Percentiles rank a stretch among this genome's conserved stretches.
Conservation (phyloP, 2,797 vertebrate species). For the Acanthurus leucopareius region DNA sequence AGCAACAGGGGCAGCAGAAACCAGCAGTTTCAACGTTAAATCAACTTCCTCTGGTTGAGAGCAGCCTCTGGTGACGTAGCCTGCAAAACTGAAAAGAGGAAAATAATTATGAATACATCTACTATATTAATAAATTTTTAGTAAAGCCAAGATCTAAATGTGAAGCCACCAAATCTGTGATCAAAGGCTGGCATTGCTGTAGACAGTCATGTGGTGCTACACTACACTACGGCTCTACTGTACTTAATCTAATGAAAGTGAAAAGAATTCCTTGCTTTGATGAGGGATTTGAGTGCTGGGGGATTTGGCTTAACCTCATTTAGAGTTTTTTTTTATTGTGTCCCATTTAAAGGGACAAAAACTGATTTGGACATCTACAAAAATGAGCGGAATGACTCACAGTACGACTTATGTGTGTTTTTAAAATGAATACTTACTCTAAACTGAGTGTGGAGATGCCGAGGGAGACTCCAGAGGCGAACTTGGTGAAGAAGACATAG, state of each 20-base stretch:
- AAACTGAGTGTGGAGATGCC: slow-evolving; percentile 97
- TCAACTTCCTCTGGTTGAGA: slow-evolving; percentile 89
- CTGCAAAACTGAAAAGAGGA: slow-evolving; percentile 88
- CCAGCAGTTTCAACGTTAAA: slow-evolving; percentile 92
- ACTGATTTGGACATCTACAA: neutral
- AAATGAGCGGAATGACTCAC: neutral
- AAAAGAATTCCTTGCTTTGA: slow-evolving; percentile 65
- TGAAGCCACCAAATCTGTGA: slow-evolving; percentile 15
- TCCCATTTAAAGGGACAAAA: neutral
- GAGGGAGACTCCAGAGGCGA: slow-evolving; percentile 95
- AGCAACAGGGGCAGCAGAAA: slow-evolving; percentile 89
- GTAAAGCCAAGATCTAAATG: slow-evolving; percentile 10
- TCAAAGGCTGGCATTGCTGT: slow-evolving; percentile 34
- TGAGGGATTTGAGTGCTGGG: slow-evolving; percentile 57
- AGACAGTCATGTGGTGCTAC: slow-evolving; percentile 47
- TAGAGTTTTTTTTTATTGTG: neutral
- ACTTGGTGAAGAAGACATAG: slow-evolving; percentile 99
- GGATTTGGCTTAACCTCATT: slow-evolving; percentile 61
- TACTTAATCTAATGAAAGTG: slow-evolving; percentile 44
- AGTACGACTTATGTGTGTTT: neutral
- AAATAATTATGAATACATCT: neutral
- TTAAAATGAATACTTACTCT: slow-evolving; percentile 87
- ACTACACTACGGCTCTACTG: slow-evolving; percentile 29
- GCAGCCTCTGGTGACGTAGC: slow-evolving; percentile 92
- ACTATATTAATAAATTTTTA: neutral